Evolutionary conservation across 92 coral and sea anemone species (phyloP).

Genomic region (Zoanthus solanderi): DNA sequence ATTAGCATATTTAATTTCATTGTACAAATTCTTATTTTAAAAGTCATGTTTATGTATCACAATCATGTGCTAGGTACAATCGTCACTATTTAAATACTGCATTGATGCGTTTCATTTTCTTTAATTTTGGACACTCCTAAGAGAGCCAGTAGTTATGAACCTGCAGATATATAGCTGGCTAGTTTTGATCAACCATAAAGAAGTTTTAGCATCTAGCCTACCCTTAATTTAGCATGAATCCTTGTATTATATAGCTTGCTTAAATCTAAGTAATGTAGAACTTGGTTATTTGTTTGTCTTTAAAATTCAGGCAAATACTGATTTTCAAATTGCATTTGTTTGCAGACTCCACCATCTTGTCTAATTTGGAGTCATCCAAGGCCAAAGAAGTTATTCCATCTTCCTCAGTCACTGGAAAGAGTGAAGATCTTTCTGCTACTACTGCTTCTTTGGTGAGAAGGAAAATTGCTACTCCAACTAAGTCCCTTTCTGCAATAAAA

Average conservation of each 20-base stretch:
- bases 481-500: constrained; percentile 42
- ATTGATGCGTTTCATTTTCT: background rate
- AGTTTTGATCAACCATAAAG: background rate
- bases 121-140: background rate
- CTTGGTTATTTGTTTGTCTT: background rate
- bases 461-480: constrained; percentile 20
- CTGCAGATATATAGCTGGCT: background rate
- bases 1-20: background rate
- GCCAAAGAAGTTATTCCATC: constrained; percentile 12
- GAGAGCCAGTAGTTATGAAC: background rate
- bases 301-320: background rate
- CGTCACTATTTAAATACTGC: background rate
- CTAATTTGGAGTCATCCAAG: constrained; percentile 1
- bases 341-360: constrained; percentile 16
- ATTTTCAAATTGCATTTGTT: background rate
- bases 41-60: background rate
- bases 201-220: too few species aligned
- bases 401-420: constrained; percentile 8
- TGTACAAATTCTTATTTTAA: constrained; percentile 3
- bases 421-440: constrained; percentile 16
- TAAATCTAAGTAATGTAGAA: background rate
- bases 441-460: background rate
- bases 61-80: background rate
- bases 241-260: too few species aligned
- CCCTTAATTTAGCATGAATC: too few species aligned